Base-by-base conservation (phyloP, 2,888 invertebrate species). In the Diarsia rubi region DNA sequence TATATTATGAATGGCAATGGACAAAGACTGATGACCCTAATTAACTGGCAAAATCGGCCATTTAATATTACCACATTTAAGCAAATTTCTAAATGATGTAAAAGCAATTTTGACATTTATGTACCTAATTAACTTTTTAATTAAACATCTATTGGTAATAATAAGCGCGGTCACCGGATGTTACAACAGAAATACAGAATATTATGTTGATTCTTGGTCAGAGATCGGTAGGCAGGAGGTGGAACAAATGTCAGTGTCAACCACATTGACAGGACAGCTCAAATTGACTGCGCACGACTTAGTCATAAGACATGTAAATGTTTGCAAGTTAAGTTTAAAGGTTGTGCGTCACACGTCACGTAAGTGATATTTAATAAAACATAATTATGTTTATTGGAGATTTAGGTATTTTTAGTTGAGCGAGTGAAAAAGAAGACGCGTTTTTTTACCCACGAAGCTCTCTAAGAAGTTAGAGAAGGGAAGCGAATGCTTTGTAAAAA, bases 281-380 rank as follows among this genome's bases (percentile, higher is more conserved):
- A 85, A 90, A 90, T 90, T 89, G 81, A 77, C 78, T 54, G 68
- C 70, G 67, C 89, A 89, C 87, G 90, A 84, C 64, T 81, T 52
- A 62, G 65, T 66, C 66, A 54, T 37, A n/a, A 73, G 80, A 68
- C 64, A 60, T 49, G 74, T 31, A 21, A 75, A 68, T 80, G 19
- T 76, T 77, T 1, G 42, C 69, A 19, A 49, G 24, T n/a, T 49
- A 59, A 57, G 59, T 64, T 54, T 65, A 73, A 65, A 79, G 27
- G 64, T 65, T 64, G 37, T 19, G 19, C 52, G 11, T 54, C 9
- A 42, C 2, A 44, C 37, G 5, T 49, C 42, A 42, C n/a, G 0
- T 59, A 27, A 27, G 16, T 8, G 8, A 27, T 42, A 16, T 16
- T 27, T 59, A 37, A 37, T 37, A n/a, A n/a, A n/a, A n/a, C n/a